Base-by-base conservation (phyloP, 1,140 invertebrate genomes). In the Zaprionus davidi region DNA sequence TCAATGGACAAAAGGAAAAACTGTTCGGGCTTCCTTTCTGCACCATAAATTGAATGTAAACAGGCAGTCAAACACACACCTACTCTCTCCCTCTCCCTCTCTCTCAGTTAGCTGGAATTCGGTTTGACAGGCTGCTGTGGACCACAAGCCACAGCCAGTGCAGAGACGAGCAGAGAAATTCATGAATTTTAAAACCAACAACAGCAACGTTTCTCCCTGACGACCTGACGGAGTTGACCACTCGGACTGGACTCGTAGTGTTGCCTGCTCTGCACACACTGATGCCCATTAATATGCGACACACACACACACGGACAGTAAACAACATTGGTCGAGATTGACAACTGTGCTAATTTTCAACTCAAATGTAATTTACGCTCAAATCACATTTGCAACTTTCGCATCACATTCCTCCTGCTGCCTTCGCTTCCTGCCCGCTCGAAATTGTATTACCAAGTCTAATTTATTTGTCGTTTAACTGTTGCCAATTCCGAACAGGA, bases 321-420 rank as follows among this genome's bases (percentile, higher is more conserved):
- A 55, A 53, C 24, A 38, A 34, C 53, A 64, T 26, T 76, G 38
- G 51, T 66, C 63, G 63, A 84, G 84, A 88, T 84, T 83, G 83
- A 87, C 84, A 88, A 84, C 74, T 88, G 71, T 88, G 85, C 85
- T 90, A 88, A 88, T 88, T 88, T 82, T 74, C 17, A 59, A 84
- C 81, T 88, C 85, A 81, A 88, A 88, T 90, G 84, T 84, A 88
- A 88, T 88, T 88, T 88, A 49, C 62, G 85, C 71, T 71, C 74
- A 88, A 88, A 88, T 88, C 83, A 88, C 84, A 88, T 88, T 88
- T 88, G 69, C 84, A 80, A 88, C 83, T 81, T 78, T 78, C 77
- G 73, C 65, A 87, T 82, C 82, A 76, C 66, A 58, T 70, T 57
- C 4, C 34, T 57, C 4, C 34, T 36, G 22, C 9, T 7, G 26